Evolutionary conservation across 1,140 invertebrate genomes (phyloP).

Genomic region (Plodia interpunctella): DNA sequence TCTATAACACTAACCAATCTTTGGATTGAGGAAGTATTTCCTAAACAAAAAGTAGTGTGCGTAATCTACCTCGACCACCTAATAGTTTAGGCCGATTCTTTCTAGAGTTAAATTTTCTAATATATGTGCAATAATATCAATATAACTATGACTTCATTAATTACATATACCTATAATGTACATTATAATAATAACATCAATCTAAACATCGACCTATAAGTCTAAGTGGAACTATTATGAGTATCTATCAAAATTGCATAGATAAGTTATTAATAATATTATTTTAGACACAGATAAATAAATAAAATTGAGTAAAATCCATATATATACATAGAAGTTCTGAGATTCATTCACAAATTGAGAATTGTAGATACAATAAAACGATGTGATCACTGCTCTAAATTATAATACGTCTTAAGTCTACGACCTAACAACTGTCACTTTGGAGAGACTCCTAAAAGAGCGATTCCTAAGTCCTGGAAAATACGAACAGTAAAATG

Average conservation of each 20-base stretch:
- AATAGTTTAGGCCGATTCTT: constrained; percentile 11
- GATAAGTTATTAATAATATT: constrained; percentile 15
- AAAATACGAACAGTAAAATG: constrained; percentile 44
- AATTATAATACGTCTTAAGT: constrained; percentile 15
- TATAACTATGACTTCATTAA: constrained; percentile 50
- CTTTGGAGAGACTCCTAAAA: constrained; percentile 21
- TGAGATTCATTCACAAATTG: constrained; percentile 57
- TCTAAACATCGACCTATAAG: constrained; percentile 28
- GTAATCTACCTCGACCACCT: constrained; percentile 31
- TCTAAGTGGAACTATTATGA: constrained; percentile 43
- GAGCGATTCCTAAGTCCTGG: constrained; percentile 33
- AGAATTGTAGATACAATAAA: constrained; percentile 32
- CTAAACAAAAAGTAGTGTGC: constrained; percentile 57
- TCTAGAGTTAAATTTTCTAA: constrained; percentile 19
- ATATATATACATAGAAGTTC: constrained; percentile 50
- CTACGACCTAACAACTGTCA: constrained; percentile 20
- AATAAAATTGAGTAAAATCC: constrained; percentile 47
- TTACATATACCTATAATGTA: constrained; percentile 38
- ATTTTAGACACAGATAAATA: constrained; percentile 45
- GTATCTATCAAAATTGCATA: constrained; percentile 25
- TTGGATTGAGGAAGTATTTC: constrained; percentile 61
- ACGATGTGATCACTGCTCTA: constrained; percentile 28
- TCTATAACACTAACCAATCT: constrained; percentile 54
- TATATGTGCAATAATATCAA: constrained; percentile 50
- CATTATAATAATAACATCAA: constrained; percentile 36